Base-by-base conservation (phyloP, 1,140 invertebrate genomes). In the Magallana gigas region DNA sequence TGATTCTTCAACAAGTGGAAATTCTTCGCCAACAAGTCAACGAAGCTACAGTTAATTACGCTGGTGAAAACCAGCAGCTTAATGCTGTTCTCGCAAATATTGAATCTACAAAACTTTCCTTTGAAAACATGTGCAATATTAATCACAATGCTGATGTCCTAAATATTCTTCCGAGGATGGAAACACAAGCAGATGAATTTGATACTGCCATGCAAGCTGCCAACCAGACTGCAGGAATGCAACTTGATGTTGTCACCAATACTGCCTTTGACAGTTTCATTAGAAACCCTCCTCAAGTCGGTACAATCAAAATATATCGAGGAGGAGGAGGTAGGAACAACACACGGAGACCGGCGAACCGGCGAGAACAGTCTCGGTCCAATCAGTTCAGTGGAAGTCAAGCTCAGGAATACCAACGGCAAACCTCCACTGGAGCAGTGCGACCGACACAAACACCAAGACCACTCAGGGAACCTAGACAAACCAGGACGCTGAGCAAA, bases 121-220 rank as follows among this genome's bases (percentile, higher is more conserved):
- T 90, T 84, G 91, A 91, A 60, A 87, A 87, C 16, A 58, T 90
- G 23, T 89, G 87, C 48, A 87, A 87, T 57, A 59, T 64, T 23
- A 84, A 88, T 59, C 56, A 88, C 9, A 88, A 86, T 48, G 60
- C 87, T n/a, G 89, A 91, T 5, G 86, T 91, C 36, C 84, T 91
- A 62, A 88, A 89, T 83, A 80, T 68, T 60, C 56, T 91, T 48
- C 82, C 89, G 16, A 87, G 86, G 86, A 85, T 91, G 12, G 91
- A 90, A 71, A 59, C 62, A 11, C 91, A 91, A 84, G 89, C 90
- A 1, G 89, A 90, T 14, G 88, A 90, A 58, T 91, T 85, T 84
- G 89, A 90, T 56, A 86, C 83, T 57, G 89, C 90, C 9, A 89
- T 85, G 57, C 36, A 71, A 58, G 64, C 88, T 14, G 71, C 83